Evolutionary conservation across 35 echinoderm and acorn worm species (phyloP).

Genomic region (Antedon bifida): DNA sequence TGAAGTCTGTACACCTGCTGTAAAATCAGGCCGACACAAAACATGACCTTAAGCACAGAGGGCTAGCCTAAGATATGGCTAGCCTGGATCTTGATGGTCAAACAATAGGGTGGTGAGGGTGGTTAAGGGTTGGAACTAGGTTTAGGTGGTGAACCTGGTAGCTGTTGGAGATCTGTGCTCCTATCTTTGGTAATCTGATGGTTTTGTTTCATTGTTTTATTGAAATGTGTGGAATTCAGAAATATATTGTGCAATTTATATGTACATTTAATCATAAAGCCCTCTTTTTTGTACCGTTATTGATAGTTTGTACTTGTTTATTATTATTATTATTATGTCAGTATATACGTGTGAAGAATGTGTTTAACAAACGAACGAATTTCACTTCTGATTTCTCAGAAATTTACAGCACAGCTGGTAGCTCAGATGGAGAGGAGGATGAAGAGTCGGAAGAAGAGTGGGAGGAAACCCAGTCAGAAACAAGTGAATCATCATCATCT

Average conservation of each 20-base stretch:
- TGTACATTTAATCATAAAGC: no score
- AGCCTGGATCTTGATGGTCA: not conserved
- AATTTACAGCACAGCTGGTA: not conserved
- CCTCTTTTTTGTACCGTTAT: no score
- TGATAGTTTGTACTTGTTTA: no score
- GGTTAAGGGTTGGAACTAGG: not conserved
- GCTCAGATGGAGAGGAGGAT: conserved; percentile 9
- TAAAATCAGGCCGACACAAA: conserved; percentile 80
- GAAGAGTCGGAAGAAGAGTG: conserved; percentile 17
- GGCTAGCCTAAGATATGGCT: not conserved
- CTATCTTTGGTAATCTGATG: conserved; percentile 99
- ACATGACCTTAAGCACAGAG: not conserved
- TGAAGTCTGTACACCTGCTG: conserved; percentile 14
- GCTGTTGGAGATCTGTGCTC: conserved; percentile 28
- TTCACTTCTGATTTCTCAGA: not conserved
- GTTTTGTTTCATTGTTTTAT: not conserved
- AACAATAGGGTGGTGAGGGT: not conserved
- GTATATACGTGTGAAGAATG: no score
- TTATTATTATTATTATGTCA: no score
- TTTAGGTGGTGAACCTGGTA: not conserved
- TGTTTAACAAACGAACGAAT: no score
- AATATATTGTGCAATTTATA: no score
- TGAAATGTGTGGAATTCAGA: no score
- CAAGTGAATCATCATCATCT: conserved; percentile 12
- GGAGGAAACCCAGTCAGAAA: not conserved